phyloP scores from a whole-genome alignment of 2,113 vertebrate species.

The Mola mola region DNA sequence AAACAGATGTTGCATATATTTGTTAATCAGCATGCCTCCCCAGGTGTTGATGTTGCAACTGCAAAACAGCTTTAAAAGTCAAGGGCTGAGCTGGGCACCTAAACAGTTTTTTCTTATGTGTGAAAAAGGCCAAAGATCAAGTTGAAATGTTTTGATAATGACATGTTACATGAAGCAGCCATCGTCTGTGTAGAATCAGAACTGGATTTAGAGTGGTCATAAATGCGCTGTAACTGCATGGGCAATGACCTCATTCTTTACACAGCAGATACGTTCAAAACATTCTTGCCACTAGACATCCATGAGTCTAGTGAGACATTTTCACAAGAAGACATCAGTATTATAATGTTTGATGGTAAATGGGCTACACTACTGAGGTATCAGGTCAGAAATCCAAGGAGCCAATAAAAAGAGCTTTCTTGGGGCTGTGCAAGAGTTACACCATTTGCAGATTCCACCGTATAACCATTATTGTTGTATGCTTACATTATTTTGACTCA shows the following conservation, averaged over 20 bases:
- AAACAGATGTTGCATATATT: too few species aligned
- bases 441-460: not conserved
- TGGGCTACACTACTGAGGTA: not conserved
- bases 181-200: conserved; percentile 2
- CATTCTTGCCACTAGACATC: conserved; percentile 12
- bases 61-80: too few species aligned
- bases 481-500: conserved; percentile 20
- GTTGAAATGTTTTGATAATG: not conserved
- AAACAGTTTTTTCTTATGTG: conserved; percentile 3
- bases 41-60: too few species aligned
- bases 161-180: conserved; percentile 5
- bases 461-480: not conserved
- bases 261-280: conserved; percentile 51
- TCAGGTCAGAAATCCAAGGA: not conserved
- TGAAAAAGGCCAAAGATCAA: conserved; percentile 8
- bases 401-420: conserved; percentile 9
- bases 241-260: conserved; percentile 34
- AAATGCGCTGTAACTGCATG: too few species aligned
- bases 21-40: too few species aligned
- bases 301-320: not conserved
- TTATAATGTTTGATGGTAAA: too few species aligned
- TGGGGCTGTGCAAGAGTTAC: not conserved
- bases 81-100: too few species aligned
- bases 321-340: too few species aligned
- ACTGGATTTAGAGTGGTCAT: conserved; percentile 4